These are phyloP conservation scores for Crocidura indochinensis DNA, from an alignment of 2,797 vertebrate species.

Conservation along the genomic window DNA sequence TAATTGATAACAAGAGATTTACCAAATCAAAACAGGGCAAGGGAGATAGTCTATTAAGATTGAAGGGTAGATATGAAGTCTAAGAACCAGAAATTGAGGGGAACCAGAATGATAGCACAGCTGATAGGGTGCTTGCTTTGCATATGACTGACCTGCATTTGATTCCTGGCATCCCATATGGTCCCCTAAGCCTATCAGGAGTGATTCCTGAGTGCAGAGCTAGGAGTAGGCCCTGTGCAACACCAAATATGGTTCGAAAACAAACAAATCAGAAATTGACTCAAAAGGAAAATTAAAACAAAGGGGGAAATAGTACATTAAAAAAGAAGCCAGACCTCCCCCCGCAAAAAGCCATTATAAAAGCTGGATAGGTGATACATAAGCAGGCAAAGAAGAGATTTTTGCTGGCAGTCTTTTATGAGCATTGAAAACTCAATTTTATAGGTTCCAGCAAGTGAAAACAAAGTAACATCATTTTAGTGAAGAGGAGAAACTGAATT, in stretches of 20 bases:
- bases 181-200: too few species aligned
- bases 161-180: too few species aligned
- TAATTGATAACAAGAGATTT: constrained; percentile 40
- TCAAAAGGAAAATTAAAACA: not conserved
- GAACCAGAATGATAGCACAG: too few species aligned
- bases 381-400: not conserved
- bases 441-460: not conserved
- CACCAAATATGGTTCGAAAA: not conserved
- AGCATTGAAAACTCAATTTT: not conserved
- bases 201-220: too few species aligned
- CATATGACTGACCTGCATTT: too few species aligned
- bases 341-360: not conserved
- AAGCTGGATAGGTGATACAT: not conserved
- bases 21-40: not conserved
- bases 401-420: not conserved
- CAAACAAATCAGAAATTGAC: not conserved
- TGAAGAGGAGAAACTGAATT: not conserved
- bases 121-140: too few species aligned
- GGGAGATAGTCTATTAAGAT: not conserved
- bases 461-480: not conserved
- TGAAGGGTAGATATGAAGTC: not conserved
- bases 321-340: constrained; percentile 19
- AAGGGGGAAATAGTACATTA: not conserved
- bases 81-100: not conserved
- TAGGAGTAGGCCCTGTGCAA: too few species aligned